Evolutionary conservation across 2,113 vertebrate genomes (phyloP).

Genomic region (Mixornis gularis): DNA sequence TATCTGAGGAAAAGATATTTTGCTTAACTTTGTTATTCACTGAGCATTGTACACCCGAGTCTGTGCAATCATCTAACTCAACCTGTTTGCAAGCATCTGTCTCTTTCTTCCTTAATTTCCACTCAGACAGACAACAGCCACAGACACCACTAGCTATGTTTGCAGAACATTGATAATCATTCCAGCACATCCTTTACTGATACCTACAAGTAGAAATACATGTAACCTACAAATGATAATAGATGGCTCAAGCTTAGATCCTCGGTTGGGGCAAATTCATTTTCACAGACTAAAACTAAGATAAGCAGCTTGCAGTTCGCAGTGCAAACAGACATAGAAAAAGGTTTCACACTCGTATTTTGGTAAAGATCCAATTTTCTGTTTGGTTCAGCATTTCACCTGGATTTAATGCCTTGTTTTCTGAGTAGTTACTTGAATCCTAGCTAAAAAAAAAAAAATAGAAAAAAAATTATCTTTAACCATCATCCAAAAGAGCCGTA

Average conservation of each 20-base stretch:
- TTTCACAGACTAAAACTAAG: neutral
- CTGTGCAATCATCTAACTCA: neutral
- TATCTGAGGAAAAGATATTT: neutral
- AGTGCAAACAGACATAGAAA: neutral
- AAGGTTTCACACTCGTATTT: neutral
- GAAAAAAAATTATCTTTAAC: neutral
- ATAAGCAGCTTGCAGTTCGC: neutral
- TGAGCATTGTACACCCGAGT: neutral
- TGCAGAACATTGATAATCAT: neutral
- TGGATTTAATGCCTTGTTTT: neutral
- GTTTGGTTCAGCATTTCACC: neutral
- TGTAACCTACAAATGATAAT: neutral
- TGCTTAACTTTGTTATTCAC: neutral
- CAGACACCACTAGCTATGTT: neutral
- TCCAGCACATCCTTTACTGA: neutral
- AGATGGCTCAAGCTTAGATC: neutral
- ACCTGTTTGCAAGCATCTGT: neutral
- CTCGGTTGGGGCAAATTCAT: neutral
- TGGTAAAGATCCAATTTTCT: neutral
- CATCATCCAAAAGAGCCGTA: neutral
- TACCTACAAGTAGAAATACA: neutral
- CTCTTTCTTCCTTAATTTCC: neutral
- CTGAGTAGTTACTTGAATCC: neutral
- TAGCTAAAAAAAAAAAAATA: neutral
- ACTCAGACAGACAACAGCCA: neutral